Conservation (phyloP, 2,797 vertebrate species). For the Mormyrops attenuatus region DNA sequence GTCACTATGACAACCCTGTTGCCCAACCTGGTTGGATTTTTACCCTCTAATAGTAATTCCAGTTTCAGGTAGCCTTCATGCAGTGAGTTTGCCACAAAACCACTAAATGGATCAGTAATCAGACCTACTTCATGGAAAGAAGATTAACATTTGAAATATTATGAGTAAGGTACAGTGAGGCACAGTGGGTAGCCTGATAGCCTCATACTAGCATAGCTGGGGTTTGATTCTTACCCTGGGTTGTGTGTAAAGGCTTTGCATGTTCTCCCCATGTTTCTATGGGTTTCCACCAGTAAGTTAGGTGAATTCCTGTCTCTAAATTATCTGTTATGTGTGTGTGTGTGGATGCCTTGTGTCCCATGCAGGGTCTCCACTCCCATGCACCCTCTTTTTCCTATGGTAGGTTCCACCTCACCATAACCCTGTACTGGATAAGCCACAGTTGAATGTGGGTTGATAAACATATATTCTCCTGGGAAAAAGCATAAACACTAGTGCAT, state of each 20-base stretch:
- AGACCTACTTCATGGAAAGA: background rate
- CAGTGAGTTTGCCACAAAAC: background rate
- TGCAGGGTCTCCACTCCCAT: background rate
- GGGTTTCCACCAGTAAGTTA: background rate
- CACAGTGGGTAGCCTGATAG: background rate
- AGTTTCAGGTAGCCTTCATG: background rate
- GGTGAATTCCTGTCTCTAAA: background rate
- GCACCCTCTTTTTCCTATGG: background rate
- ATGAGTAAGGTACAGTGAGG: background rate
- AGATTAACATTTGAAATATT: background rate
- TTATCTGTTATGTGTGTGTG: background rate
- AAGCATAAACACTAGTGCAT: background rate
- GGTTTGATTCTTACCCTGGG: background rate
- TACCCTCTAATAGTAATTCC: background rate
- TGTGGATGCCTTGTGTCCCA: background rate
- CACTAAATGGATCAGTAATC: background rate
- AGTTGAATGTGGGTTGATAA: background rate
- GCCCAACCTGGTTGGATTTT: background rate
- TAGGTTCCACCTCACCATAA: background rate
- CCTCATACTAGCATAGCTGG: background rate
- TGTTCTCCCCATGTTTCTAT: background rate
- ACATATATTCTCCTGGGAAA: background rate
- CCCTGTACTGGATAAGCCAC: background rate
- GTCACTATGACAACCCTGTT: background rate
- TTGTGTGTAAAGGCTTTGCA: background rate